Evolutionary conservation across 2,797 vertebrate genomes (phyloP).

Genomic region (Rhabdophis nuchalis): DNA sequence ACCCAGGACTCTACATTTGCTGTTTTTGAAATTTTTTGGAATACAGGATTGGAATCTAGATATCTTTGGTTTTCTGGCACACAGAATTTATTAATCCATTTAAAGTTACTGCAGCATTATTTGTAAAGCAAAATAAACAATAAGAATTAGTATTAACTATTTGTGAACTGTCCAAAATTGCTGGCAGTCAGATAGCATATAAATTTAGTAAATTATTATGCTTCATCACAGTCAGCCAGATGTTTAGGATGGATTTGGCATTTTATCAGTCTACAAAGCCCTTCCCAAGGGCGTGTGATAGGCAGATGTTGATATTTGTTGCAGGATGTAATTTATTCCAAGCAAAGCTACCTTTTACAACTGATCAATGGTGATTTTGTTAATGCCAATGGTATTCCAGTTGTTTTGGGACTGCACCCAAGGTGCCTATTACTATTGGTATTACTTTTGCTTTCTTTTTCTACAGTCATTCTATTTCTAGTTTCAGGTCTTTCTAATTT

Average conservation of each 20-base stretch:
- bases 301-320: too few relatives aligned
- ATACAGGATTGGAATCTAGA: background rate
- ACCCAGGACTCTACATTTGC: background rate
- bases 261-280: background rate
- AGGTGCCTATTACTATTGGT: too few relatives aligned
- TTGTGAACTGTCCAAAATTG: background rate
- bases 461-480: too few relatives aligned
- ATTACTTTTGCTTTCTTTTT: too few relatives aligned
- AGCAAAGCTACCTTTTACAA: too few relatives aligned
- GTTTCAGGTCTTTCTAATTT: too few relatives aligned
- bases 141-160: background rate
- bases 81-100: background rate
- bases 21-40: background rate
- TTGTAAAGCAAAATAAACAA: background rate
- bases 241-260: background rate
- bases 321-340: too few relatives aligned
- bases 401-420: too few relatives aligned
- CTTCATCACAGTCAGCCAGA: background rate
- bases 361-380: too few relatives aligned
- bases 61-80: background rate
- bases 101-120: background rate
- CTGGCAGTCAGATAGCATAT: background rate
- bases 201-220: background rate
- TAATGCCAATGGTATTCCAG: too few relatives aligned
- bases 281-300: background rate